Conservation (phyloP, 2,113 vertebrate species). For the Clupea harengus region DNA sequence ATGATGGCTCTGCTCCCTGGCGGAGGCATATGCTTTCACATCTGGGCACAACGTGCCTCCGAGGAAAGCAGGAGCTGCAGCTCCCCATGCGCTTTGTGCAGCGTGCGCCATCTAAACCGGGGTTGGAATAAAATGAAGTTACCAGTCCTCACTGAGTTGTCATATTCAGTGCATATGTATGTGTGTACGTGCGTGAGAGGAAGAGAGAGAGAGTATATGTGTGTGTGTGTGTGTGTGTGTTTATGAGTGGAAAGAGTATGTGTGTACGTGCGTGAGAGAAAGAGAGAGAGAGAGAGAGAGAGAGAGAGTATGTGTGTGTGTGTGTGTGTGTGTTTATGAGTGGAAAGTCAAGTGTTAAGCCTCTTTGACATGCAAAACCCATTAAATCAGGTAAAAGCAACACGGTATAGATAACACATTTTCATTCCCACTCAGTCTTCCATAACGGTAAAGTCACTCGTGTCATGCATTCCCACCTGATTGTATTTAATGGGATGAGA, state of each 20-base stretch:
- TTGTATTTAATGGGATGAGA: too few species aligned
- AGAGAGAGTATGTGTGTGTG: neutral
- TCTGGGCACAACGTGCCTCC: slow-evolving; percentile 35
- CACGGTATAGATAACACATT: too few species aligned
- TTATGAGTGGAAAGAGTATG: neutral
- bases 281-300: neutral
- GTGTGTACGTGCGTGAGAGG: neutral
- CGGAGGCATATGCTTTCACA: slow-evolving; percentile 46
- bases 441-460: too few species aligned
- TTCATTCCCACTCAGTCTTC: too few species aligned
- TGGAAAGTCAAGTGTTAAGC: neutral
- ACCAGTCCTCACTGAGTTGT: slow-evolving; percentile 1
- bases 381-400: too few species aligned
- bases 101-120: neutral
- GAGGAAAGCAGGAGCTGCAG: neutral
- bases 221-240: neutral
- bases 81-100: neutral
- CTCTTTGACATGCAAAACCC: too few species aligned
- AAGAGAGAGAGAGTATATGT: neutral
- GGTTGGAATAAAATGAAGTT: neutral
- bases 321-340: neutral
- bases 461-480: too few species aligned
- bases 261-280: neutral
- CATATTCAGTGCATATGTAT: neutral
- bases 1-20: slow-evolving; percentile 39